phyloP scores from a whole-genome alignment of 2,888 invertebrate species.

The Perizoma affinitatum region DNA sequence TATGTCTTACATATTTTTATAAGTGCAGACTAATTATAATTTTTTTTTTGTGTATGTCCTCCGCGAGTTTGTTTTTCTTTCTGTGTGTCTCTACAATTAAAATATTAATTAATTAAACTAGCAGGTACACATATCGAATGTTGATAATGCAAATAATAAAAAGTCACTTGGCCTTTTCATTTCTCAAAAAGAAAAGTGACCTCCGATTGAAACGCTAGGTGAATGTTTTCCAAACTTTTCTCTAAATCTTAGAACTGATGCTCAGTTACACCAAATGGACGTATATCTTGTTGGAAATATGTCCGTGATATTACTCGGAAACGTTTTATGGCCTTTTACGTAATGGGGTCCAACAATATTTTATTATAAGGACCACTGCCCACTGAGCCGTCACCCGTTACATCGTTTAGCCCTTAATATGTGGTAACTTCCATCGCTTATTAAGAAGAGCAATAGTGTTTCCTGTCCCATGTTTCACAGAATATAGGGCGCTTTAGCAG shows the following conservation, averaged over 20 bases:
- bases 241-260: slow-evolving; percentile 4
- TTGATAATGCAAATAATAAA: no score
- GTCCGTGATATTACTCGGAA: slow-evolving; percentile 68
- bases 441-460: no score
- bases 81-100: no score
- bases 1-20: no score
- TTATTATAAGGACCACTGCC: slow-evolving; percentile 45
- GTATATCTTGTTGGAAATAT: slow-evolving; percentile 55
- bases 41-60: no score
- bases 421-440: no score
- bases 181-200: slow-evolving; percentile 1
- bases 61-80: no score
- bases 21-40: no score
- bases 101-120: no score
- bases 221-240: slow-evolving; percentile 14
- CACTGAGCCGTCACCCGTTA: slow-evolving; percentile 7
- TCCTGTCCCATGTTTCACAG: no score
- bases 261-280: slow-evolving; percentile 40
- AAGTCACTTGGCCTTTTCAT: neutral
- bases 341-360: slow-evolving; percentile 66
- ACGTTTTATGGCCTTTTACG: slow-evolving; percentile 69
- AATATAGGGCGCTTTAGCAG: no score
- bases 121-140: no score
- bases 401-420: neutral
- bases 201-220: slow-evolving; percentile 7